Evolutionary conservation across 2,888 invertebrate genomes (phyloP).

Genomic region (Marasmarcha lunaedactyla): DNA sequence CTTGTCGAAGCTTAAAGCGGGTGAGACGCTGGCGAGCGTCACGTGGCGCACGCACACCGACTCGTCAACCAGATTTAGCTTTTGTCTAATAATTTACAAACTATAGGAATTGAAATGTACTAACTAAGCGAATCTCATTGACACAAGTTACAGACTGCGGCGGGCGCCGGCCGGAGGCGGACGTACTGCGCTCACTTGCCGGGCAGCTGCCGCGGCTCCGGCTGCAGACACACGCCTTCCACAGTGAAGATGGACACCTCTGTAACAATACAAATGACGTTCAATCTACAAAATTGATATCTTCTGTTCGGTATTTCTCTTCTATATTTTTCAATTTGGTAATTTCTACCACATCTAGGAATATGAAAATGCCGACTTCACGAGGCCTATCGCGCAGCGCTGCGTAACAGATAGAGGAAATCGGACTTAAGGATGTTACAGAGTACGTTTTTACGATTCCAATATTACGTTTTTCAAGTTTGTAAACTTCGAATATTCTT

Average conservation of each 20-base stretch:
- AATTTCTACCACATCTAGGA: too few relatives aligned
- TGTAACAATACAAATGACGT: slow-evolving; percentile 72
- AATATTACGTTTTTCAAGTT: too few relatives aligned
- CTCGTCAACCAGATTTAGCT: slow-evolving; percentile 35
- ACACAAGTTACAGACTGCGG: slow-evolving; percentile 5
- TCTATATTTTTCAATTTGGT: too few relatives aligned
- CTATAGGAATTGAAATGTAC: slow-evolving; percentile 53
- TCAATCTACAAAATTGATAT: slow-evolving; percentile 16
- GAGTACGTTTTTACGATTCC: too few relatives aligned
- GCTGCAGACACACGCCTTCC: slow-evolving; percentile 88
- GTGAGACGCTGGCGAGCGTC: slow-evolving; percentile 17
- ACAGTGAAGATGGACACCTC: slow-evolving; percentile 96
- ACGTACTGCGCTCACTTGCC: slow-evolving; percentile 45
- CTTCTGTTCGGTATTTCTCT: too few relatives aligned
- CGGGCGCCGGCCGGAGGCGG: too few relatives aligned
- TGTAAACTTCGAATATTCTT: too few relatives aligned
- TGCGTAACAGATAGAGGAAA: too few relatives aligned
- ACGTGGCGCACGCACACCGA: too few relatives aligned
- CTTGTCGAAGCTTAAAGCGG: slow-evolving; percentile 57
- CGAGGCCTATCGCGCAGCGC: too few relatives aligned
- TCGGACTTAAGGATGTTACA: too few relatives aligned
- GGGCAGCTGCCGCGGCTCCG: slow-evolving; percentile 77
- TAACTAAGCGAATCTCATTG: slow-evolving; percentile 26
- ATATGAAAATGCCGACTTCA: too few relatives aligned
- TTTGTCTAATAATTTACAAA: slow-evolving; percentile 26